Evolutionary conservation across 2,888 invertebrate genomes (phyloP).

Genomic region (Calameuta pallipes): DNA sequence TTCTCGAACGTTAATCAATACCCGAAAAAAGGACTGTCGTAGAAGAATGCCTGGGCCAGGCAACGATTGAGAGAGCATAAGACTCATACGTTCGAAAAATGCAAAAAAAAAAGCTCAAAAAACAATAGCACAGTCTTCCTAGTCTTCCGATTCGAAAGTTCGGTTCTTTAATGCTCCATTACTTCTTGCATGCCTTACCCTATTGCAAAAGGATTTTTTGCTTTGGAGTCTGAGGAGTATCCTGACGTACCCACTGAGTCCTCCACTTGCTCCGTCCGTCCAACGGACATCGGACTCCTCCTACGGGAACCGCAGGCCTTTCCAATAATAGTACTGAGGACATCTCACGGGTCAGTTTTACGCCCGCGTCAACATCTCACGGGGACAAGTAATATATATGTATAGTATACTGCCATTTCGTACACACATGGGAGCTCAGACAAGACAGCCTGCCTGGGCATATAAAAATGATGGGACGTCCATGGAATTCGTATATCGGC

Average conservation of each 20-base stretch:
- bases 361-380: not conserved
- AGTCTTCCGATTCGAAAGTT: not conserved
- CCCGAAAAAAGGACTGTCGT: not conserved
- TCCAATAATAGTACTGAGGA: not conserved
- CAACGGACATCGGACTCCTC: not conserved
- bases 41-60: not conserved
- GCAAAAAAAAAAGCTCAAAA: not conserved
- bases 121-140: not conserved
- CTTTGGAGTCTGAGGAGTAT: not conserved
- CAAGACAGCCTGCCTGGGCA: not conserved
- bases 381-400: not conserved
- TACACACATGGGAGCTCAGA: not conserved
- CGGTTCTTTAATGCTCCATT: not conserved
- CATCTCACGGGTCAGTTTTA: not conserved
- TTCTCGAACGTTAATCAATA: not conserved
- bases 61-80: not conserved
- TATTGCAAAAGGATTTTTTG: not conserved
- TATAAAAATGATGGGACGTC: slow-evolving; percentile 13
- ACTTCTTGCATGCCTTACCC: not conserved
- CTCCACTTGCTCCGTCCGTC: not conserved
- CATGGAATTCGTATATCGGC: slow-evolving; percentile 13
- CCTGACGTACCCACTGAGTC: not conserved
- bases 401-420: not conserved
- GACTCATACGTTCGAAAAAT: not conserved
- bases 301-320: not conserved